These are phyloP conservation scores for Cryptosula pallasiana DNA, from an alignment of 2,888 invertebrate species.

Conservation along the genomic window DNA sequence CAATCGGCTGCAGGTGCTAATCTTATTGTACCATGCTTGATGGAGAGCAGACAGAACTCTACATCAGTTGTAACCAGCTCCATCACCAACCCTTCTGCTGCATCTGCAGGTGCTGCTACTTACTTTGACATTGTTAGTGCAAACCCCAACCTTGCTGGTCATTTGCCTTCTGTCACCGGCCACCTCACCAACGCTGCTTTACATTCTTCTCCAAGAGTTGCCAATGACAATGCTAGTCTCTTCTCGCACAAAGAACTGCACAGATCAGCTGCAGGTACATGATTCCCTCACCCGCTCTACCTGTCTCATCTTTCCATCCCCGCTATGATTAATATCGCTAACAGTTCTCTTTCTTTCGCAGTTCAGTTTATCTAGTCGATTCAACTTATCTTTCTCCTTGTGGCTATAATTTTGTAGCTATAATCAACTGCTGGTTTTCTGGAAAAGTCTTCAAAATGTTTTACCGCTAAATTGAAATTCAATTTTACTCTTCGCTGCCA, in stretches of 20 bases:
- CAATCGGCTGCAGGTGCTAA: slow-evolving; percentile 19
- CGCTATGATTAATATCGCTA: neutral
- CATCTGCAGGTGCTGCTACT: slow-evolving; percentile 19
- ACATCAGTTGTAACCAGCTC: slow-evolving; percentile 15
- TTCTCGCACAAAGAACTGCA: slow-evolving; percentile 22
- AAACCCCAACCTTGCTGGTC: slow-evolving; percentile 5
- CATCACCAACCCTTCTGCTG: slow-evolving; percentile 4
- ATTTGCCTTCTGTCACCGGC: neutral
- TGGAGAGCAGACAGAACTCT: slow-evolving; percentile 13
- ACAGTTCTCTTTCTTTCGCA: neutral
- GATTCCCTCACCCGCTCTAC: neutral
- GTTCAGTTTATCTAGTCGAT: neutral
- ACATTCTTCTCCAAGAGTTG: slow-evolving; percentile 14
- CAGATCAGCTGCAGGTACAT: slow-evolving; percentile 21
- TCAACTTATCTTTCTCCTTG: neutral
- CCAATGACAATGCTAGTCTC: slow-evolving; percentile 22
- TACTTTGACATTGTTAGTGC: slow-evolving; percentile 23
- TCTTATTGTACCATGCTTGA: slow-evolving; percentile 17
- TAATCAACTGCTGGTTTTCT: no score
- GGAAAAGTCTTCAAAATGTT: no score
- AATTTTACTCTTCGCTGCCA: no score
- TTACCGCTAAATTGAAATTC: no score
- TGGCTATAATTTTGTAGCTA: no score
- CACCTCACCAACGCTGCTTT: slow-evolving; percentile 15
- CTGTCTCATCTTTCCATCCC: neutral